Percentiles rank a stretch among this genome's conserved stretches.
Conservation (phyloP, 2,113 vertebrate genomes). For the Jaculus jaculus region DNA sequence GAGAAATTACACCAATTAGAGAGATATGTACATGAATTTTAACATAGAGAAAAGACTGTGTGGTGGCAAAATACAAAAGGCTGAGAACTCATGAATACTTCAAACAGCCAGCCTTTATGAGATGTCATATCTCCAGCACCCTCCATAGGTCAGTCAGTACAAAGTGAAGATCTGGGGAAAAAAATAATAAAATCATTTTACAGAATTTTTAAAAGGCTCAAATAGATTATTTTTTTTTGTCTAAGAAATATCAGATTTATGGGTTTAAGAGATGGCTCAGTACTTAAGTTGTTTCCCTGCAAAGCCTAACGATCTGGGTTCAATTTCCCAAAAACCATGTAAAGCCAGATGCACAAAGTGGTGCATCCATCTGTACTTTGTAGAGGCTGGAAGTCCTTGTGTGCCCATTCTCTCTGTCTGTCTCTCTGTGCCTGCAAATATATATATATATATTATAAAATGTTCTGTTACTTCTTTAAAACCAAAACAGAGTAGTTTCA, state of each 20-base stretch:
- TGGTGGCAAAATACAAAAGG: background rate
- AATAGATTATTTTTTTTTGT: background rate
- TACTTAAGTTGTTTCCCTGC: no score
- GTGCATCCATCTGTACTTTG: no score
- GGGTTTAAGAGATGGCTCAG: no score
- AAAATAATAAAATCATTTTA: background rate
- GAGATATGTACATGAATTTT: background rate
- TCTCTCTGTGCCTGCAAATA: no score
- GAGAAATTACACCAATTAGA: slow-evolving; percentile 45
- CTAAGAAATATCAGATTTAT: background rate
- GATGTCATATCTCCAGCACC: background rate
- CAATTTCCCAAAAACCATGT: no score
- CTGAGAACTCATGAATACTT: background rate
- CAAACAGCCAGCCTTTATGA: background rate
- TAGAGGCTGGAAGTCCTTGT: no score
- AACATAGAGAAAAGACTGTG: background rate
- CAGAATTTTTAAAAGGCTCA: background rate
- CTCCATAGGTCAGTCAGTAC: background rate
- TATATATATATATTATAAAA: no score
- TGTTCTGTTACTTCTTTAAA: no score
- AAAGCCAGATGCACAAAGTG: no score
- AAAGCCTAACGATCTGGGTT: no score
- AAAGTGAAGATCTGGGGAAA: background rate
- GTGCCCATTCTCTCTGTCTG: no score
- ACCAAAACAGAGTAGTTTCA: background rate